These are phyloP conservation scores for Strigops habroptila DNA, from an alignment of 2,113 vertebrate genomes.

Conservation along the genomic window DNA sequence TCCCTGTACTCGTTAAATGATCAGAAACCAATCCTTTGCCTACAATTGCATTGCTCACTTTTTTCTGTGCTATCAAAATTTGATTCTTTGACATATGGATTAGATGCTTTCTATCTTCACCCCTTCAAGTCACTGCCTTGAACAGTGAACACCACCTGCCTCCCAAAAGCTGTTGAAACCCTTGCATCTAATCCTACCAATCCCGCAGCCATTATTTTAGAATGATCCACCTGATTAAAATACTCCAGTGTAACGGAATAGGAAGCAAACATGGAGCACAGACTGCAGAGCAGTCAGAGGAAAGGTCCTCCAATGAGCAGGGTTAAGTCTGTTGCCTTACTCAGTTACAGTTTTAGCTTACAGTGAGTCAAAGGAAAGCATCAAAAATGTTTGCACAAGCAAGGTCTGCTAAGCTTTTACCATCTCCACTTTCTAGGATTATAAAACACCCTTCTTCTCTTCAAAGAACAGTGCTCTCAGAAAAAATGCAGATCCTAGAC, in stretches of 20 bases:
- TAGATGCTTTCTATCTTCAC: neutral
- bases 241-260: fast-evolving
- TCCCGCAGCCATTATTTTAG: neutral
- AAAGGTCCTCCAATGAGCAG: neutral
- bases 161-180: neutral
- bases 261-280: neutral
- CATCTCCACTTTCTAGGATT: neutral
- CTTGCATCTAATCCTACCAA: neutral
- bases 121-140: neutral
- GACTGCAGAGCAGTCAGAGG: neutral
- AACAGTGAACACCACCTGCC: neutral
- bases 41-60: fast-evolving
- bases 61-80: neutral
- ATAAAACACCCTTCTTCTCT: neutral
- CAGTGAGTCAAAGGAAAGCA: neutral
- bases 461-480: neutral
- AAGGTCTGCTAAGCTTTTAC: neutral
- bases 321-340: fast-evolving
- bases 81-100: neutral
- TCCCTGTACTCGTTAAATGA: neutral
- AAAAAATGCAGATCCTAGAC: neutral
- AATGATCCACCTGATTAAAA: neutral
- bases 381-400: neutral
- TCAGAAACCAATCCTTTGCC: neutral
- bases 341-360: neutral